Evolutionary conservation across 2,888 invertebrate genomes (phyloP).

Genomic region (Julus scandinavius): DNA sequence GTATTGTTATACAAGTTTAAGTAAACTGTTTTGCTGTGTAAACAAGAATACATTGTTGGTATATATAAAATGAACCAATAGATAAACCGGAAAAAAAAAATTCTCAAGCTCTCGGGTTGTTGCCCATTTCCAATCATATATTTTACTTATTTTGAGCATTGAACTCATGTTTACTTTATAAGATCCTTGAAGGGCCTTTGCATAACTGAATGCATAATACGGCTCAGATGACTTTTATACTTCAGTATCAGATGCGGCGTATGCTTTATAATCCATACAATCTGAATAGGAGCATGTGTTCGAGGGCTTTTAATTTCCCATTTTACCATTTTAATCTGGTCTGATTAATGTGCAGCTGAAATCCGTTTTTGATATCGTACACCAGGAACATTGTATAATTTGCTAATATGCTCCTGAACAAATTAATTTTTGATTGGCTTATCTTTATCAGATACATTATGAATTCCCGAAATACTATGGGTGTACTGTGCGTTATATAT

Average conservation of each 20-base stretch:
- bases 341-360: slow-evolving; percentile 1
- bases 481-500: not conserved
- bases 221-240: not conserved
- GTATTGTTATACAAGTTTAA: too few relatives aligned
- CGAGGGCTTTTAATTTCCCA: slow-evolving; percentile 17
- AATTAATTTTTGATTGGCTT: slow-evolving; percentile 33
- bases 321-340: slow-evolving; percentile 7
- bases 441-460: not conserved
- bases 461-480: not conserved
- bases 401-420: not conserved
- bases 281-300: slow-evolving; percentile 7
- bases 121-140: not conserved
- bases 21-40: too few relatives aligned
- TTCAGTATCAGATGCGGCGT: not conserved
- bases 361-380: not conserved
- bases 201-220: not conserved
- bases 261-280: slow-evolving; percentile 5
- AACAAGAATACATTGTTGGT: not conserved
- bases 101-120: not conserved
- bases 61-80: not conserved
- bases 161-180: not conserved
- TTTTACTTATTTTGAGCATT: not conserved
- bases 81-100: not conserved
- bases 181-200: not conserved
- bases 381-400: not conserved